phyloP scores from a whole-genome alignment of 1,140 invertebrate species.

The Nephila pilipes region DNA sequence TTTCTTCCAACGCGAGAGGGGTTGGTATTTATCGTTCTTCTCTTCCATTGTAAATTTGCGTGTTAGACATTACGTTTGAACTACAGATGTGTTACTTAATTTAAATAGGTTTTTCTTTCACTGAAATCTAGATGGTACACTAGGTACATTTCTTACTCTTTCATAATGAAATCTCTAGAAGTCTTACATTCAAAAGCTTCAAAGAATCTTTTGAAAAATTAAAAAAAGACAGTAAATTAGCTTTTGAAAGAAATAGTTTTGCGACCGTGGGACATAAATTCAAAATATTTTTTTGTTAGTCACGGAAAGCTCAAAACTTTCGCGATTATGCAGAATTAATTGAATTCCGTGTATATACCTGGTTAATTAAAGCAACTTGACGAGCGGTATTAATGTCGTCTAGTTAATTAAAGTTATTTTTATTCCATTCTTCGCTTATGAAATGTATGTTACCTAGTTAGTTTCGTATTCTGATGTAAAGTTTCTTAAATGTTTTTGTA shows the following conservation, averaged over 20 bases:
- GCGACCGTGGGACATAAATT: neutral
- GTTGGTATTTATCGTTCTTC: constrained; percentile 1
- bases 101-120: neutral
- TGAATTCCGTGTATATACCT: neutral
- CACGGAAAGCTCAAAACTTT: neutral
- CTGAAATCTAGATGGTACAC: neutral
- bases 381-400: neutral
- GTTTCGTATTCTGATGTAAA: neutral
- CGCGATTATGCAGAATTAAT: neutral
- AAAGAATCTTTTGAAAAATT: constrained; percentile 19
- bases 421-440: neutral
- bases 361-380: constrained; percentile 17
- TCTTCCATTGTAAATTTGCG: neutral
- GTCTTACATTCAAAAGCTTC: neutral
- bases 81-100: constrained; percentile 19
- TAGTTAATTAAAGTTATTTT: neutral
- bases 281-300: neutral
- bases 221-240: neutral
- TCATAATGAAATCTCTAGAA: neutral
- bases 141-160: neutral
- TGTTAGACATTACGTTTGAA: neutral
- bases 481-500: neutral
- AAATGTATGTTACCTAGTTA: neutral
- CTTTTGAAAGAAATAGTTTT: neutral
- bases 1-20: neutral